phyloP scores from a whole-genome alignment of 2,888 invertebrate genomes.

The Hydrotaea cyrtoneurina region DNA sequence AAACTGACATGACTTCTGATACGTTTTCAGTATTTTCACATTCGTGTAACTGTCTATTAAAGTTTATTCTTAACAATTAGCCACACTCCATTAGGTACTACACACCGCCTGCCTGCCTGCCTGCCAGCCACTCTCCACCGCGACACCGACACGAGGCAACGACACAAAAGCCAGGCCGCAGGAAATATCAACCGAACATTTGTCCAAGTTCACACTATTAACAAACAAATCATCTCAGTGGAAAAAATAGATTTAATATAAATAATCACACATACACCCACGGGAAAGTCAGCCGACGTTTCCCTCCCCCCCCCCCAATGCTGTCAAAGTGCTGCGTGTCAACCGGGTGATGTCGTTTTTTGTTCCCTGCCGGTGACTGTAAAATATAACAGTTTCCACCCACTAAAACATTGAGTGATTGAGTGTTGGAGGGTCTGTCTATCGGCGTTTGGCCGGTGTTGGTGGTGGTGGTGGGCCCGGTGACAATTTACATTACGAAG shows the following conservation, averaged over 20 bases:
- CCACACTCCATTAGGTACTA: neutral
- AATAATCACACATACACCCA: constrained; percentile 33
- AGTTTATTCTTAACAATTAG: constrained; percentile 44
- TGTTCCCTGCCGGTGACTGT: neutral
- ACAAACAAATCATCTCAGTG: constrained; percentile 34
- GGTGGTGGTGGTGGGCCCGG: neutral
- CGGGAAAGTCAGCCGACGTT: too few species aligned
- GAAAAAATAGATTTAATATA: constrained; percentile 34
- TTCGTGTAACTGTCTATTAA: constrained; percentile 32
- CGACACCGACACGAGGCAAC: neutral
- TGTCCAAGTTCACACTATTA: constrained; percentile 60
- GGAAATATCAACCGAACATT: constrained; percentile 48
- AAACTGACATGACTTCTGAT: constrained; percentile 2
- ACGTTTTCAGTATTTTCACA: neutral
- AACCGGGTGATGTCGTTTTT: neutral
- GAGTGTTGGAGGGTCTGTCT: constrained; percentile 3
- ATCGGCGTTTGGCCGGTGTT: neutral
- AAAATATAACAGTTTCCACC: constrained; percentile 37
- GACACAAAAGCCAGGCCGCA: too few species aligned
- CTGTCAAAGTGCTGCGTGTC: constrained; percentile 42
- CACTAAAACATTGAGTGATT: constrained; percentile 40
- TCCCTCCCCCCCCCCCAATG: neutral
- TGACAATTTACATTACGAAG: constrained; percentile 32
- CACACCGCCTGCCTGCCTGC: neutral
- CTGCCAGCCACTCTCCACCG: too few species aligned